phyloP scores from a whole-genome alignment of 2,888 invertebrate species.

The Drosophila birchii region DNA sequence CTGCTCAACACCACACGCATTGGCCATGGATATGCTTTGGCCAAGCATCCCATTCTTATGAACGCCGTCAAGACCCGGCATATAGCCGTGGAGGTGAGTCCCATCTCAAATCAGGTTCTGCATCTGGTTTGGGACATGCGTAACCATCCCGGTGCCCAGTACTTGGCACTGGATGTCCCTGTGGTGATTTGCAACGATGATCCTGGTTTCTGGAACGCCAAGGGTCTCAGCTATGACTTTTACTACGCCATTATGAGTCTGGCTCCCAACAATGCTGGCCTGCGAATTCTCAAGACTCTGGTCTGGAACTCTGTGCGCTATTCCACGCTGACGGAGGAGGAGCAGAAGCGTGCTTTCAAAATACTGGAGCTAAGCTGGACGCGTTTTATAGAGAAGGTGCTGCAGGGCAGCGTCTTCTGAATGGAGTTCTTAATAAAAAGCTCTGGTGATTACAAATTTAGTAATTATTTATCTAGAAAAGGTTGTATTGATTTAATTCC shows the following conservation, averaged over 20 bases:
- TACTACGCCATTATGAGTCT: constrained; percentile 89
- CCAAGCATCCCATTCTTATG: constrained; percentile 84
- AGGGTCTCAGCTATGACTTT: constrained; percentile 88
- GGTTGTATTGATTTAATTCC: background rate
- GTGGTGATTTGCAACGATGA: constrained; percentile 88
- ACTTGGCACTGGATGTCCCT: constrained; percentile 87
- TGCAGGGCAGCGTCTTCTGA: constrained; percentile 71
- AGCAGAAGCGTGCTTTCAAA: constrained; percentile 65
- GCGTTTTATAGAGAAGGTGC: constrained; percentile 74
- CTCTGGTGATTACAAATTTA: background rate
- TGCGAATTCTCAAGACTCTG: constrained; percentile 87
- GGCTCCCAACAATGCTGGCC: constrained; percentile 86
- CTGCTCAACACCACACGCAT: constrained; percentile 83
- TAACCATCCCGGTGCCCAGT: constrained; percentile 87
- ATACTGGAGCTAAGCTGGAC: constrained; percentile 77
- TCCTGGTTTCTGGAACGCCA: constrained; percentile 88
- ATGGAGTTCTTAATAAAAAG: background rate
- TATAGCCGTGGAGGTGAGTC: constrained; percentile 83
- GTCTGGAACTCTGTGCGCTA: constrained; percentile 87
- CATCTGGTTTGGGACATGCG: constrained; percentile 87
- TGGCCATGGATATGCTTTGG: constrained; percentile 83
- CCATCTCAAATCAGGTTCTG: constrained; percentile 85
- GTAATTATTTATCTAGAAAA: no score
- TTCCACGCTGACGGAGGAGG: constrained; percentile 69
- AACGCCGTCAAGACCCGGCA: constrained; percentile 80